These are phyloP conservation scores for Murina feae DNA, from an alignment of 2,113 vertebrate genomes.

Conservation along the genomic window DNA sequence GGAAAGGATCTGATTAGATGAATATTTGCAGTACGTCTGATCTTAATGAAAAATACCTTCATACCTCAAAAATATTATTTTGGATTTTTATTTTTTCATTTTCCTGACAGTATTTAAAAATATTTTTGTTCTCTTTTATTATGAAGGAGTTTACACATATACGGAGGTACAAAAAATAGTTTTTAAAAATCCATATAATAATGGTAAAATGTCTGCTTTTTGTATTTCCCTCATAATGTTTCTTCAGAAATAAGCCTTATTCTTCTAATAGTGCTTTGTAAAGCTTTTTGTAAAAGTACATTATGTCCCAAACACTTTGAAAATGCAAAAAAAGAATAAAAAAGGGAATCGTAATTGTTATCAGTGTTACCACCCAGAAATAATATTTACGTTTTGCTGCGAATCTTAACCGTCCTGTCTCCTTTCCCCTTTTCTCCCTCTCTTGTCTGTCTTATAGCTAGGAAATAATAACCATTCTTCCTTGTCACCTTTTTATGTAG, in stretches of 20 bases:
- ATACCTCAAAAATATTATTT: slow-evolving; percentile 12
- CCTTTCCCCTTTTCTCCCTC: too few relatives aligned
- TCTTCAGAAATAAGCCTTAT: slow-evolving; percentile 17
- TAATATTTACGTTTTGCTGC: background rate
- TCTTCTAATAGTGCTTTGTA: background rate
- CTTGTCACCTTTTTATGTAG: slow-evolving; percentile 76
- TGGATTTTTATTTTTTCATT: slow-evolving; percentile 26
- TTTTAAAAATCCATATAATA: background rate
- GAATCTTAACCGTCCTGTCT: background rate
- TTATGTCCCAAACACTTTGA: background rate
- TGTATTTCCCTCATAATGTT: slow-evolving; percentile 44
- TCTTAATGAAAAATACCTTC: background rate
- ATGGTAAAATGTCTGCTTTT: background rate
- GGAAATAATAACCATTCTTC: background rate
- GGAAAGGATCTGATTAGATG: background rate
- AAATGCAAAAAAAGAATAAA: background rate
- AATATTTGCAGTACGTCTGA: background rate
- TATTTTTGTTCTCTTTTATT: background rate
- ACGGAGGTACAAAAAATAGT: background rate
- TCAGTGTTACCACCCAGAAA: background rate
- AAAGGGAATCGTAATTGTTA: background rate
- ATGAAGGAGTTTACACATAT: background rate
- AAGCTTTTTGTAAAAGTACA: background rate
- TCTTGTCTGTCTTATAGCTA: background rate
- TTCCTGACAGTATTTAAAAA: slow-evolving; percentile 21